These are phyloP conservation scores for Cetonia aurata DNA, from an alignment of 2,888 invertebrate species.

Conservation along the genomic window DNA sequence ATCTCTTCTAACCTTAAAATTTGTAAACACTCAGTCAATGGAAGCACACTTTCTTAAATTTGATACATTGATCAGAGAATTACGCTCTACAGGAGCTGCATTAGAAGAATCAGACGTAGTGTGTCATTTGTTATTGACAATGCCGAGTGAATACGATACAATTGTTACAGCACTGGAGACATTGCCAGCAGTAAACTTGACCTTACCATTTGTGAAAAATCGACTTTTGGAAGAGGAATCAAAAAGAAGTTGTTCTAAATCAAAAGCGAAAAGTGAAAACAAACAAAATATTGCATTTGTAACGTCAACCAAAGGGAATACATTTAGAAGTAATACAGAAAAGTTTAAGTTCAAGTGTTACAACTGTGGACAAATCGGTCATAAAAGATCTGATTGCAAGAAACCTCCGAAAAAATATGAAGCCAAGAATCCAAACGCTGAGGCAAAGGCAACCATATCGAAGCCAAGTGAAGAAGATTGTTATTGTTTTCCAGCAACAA, in stretches of 20 bases:
- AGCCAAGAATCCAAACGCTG: too few species aligned
- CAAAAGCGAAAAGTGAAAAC: too few species aligned
- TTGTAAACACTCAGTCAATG: not conserved
- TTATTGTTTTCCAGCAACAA: too few species aligned
- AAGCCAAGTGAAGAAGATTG: too few species aligned
- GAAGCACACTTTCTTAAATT: slow-evolving; percentile 57
- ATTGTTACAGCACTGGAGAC: slow-evolving; percentile 52
- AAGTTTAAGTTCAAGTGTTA: too few species aligned
- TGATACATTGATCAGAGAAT: slow-evolving; percentile 59
- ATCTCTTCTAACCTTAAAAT: slow-evolving; percentile 42
- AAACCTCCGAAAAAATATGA: too few species aligned
- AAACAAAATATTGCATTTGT: too few species aligned
- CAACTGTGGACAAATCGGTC: too few species aligned
- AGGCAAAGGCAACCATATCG: too few species aligned
- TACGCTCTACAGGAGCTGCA: slow-evolving; percentile 59
- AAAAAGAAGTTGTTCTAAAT: not conserved
- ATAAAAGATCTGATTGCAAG: too few species aligned
- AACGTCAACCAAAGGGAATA: too few species aligned
- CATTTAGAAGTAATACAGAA: too few species aligned
- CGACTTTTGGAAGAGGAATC: slow-evolving; percentile 22
- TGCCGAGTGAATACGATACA: slow-evolving; percentile 50
- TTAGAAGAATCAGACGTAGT: slow-evolving; percentile 60
- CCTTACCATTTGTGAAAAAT: slow-evolving; percentile 34
- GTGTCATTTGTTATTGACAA: slow-evolving; percentile 52
- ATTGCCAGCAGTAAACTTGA: slow-evolving; percentile 48